phyloP scores from a whole-genome alignment of 2,113 vertebrate species.

The Phodopus roborovskii region DNA sequence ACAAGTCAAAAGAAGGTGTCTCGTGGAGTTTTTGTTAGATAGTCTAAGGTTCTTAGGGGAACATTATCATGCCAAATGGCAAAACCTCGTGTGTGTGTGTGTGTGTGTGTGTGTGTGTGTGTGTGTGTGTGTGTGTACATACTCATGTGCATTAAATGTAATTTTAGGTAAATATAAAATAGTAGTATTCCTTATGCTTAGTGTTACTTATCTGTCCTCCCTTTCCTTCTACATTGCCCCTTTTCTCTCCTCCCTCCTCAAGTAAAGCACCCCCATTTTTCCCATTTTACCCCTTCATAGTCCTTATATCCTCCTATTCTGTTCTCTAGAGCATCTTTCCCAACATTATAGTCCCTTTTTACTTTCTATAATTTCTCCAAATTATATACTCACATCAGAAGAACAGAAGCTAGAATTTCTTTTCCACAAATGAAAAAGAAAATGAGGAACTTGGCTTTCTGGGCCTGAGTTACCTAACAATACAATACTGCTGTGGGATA shows the following conservation, averaged over 20 bases:
- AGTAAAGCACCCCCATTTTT: neutral
- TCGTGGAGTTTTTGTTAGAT: neutral
- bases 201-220: neutral
- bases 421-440: neutral
- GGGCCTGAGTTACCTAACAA: neutral
- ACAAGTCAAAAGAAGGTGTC: neutral
- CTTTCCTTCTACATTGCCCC: neutral
- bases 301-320: neutral
- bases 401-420: neutral
- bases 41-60: neutral
- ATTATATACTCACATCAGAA: neutral
- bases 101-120: neutral
- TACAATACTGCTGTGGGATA: neutral
- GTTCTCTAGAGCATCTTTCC: neutral
- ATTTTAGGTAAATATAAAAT: neutral
- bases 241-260: neutral
- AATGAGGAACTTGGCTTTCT: neutral
- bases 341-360: neutral
- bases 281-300: neutral
- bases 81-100: neutral
- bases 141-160: neutral
- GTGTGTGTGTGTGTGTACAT: neutral
- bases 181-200: neutral
- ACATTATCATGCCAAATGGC: neutral
- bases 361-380: neutral